phyloP scores from a whole-genome alignment of 2,888 invertebrate species.

The Eupithecia subumbrata region DNA sequence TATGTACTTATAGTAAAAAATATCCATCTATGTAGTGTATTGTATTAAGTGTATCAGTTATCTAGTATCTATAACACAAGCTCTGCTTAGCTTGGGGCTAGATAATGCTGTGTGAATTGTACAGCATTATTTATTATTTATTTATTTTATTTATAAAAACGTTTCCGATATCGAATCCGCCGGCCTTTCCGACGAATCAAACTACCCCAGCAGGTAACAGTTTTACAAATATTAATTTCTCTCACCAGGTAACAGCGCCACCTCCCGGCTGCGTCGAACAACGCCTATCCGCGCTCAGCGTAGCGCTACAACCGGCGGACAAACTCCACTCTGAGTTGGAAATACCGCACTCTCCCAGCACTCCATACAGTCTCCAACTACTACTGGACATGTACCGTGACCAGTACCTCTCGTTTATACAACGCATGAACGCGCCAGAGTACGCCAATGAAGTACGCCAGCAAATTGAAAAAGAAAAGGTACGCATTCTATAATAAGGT shows the following conservation, averaged over 20 bases:
- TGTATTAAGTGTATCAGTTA: no score
- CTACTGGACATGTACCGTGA: slow-evolving; percentile 93
- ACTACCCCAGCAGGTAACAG: not conserved
- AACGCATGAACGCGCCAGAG: slow-evolving; percentile 91
- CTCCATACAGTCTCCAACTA: slow-evolving; percentile 94
- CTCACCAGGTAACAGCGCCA: slow-evolving; percentile 86
- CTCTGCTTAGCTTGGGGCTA: no score
- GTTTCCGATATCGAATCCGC: no score
- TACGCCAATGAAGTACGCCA: slow-evolving; percentile 89
- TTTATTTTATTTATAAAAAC: no score
- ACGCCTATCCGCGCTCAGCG: slow-evolving; percentile 91
- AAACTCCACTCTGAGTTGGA: slow-evolving; percentile 91
- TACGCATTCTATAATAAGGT: not conserved
- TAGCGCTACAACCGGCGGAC: slow-evolving; percentile 85
- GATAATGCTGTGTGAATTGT: no score
- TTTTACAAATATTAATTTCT: not conserved
- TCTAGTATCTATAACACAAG: no score
- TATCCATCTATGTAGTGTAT: no score
- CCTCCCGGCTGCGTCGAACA: slow-evolving; percentile 97
- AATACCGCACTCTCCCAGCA: slow-evolving; percentile 90
- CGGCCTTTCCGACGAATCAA: no score
- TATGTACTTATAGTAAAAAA: no score
- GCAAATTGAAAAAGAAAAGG: slow-evolving; percentile 93
- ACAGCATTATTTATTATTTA: no score
- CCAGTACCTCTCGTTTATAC: slow-evolving; percentile 93